These are phyloP conservation scores for Sciurus vulgaris DNA, from an alignment of 2,797 vertebrate genomes.

Conservation along the genomic window DNA sequence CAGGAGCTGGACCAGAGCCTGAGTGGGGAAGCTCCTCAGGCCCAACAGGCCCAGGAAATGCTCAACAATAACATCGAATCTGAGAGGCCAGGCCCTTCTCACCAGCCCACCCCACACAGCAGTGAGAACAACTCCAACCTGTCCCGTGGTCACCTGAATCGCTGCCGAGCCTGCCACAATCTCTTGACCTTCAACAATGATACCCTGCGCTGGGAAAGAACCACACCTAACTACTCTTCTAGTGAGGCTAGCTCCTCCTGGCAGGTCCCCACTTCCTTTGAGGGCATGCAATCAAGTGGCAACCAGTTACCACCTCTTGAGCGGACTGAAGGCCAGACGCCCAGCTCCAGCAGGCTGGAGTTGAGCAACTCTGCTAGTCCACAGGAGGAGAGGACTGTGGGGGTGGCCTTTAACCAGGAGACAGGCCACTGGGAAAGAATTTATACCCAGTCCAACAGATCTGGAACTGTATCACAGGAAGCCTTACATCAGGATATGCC, in stretches of 20 bases:
- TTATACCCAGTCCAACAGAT: slow-evolving; percentile 94
- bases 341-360: slow-evolving; percentile 91
- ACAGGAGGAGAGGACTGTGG: slow-evolving; percentile 95
- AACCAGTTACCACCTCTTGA: slow-evolving; percentile 91
- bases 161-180: slow-evolving; percentile 99
- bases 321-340: slow-evolving; percentile 90
- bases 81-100: slow-evolving; percentile 94
- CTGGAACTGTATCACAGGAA: slow-evolving; percentile 94
- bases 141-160: slow-evolving; percentile 95
- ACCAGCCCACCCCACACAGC: slow-evolving; percentile 92
- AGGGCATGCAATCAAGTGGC: slow-evolving; percentile 90
- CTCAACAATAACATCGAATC: slow-evolving; percentile 97
- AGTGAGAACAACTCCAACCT: slow-evolving; percentile 91
- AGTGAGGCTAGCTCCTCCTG: slow-evolving; percentile 89
- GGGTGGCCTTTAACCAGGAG: slow-evolving; percentile 98
- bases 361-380: slow-evolving; percentile 90
- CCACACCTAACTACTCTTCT: slow-evolving; percentile 89
- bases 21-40: slow-evolving; percentile 89
- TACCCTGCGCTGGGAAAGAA: slow-evolving; percentile 98
- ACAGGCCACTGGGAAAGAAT: slow-evolving; percentile 97
- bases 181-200: slow-evolving; percentile 99
- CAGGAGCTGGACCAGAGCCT: slow-evolving; percentile 95
- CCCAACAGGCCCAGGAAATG: slow-evolving; percentile 94
- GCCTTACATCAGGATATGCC: slow-evolving; percentile 99
- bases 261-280: slow-evolving; percentile 91